Evolutionary conservation across 2,797 vertebrate species (phyloP).

Genomic region (Anguilla megastoma): DNA sequence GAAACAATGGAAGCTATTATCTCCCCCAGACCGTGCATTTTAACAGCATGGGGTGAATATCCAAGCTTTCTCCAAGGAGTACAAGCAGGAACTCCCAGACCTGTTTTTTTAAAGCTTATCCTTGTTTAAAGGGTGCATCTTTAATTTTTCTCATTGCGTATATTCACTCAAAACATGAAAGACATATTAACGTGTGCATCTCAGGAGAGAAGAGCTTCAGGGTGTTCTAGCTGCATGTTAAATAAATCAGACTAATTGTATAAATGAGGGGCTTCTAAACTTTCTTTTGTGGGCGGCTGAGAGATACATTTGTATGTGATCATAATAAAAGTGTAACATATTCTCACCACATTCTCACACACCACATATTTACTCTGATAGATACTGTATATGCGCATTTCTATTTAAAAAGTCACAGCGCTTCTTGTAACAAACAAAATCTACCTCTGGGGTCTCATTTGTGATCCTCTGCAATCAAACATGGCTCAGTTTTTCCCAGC

Average conservation of each 20-base stretch:
- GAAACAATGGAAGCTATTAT: not conserved
- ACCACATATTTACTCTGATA: not conserved
- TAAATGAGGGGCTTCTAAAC: not conserved
- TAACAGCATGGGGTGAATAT: not conserved
- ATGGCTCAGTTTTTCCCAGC: not conserved
- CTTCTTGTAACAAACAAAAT: not conserved
- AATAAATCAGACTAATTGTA: not conserved
- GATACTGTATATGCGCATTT: not conserved
- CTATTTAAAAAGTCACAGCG: not conserved
- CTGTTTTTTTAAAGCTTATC: not conserved
- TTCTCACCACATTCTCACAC: too few relatives aligned
- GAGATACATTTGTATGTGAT: not conserved
- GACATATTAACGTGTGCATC: not conserved
- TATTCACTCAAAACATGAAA: not conserved
- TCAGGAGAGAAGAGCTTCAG: not conserved
- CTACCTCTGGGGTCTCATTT: not conserved
- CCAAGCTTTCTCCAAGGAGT: not conserved
- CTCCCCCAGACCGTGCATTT: not conserved
- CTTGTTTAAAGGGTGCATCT: not conserved
- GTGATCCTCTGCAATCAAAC: not conserved
- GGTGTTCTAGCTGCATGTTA: not conserved
- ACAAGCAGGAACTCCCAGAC: slow-evolving; percentile 1
- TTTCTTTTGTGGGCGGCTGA: not conserved
- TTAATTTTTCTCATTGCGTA: not conserved
- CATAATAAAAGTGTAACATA: not conserved